Base-by-base conservation (phyloP, 1,140 invertebrate genomes). In the Drosophila watanabei region DNA sequence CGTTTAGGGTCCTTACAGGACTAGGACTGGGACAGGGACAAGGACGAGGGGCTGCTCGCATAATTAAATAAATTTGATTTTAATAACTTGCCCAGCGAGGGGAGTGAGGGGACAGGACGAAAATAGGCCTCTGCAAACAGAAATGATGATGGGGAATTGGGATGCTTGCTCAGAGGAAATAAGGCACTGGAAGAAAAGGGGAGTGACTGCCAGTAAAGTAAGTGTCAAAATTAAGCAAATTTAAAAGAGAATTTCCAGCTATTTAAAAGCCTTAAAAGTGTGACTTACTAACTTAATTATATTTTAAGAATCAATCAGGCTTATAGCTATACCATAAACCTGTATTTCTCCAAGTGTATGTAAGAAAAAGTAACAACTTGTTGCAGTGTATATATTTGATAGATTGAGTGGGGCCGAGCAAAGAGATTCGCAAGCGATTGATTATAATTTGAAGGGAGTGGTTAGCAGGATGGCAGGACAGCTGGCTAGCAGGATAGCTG, bases 21-120 rank as follows among this genome's bases (percentile, higher is more conserved):
- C 20, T 20, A 14, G 43, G 18, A 24, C 24, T 43, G 46, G 52
- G 2, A 30, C 41, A 32, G 13, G 46, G 14, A 60, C 10, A 39
- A 41, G 59, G 24, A 32, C 28, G 46, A 35, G 54, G 54, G 61
- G 63, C 61, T n/a, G 63, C 48, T 70, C 62, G 68, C 82, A 85
- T 86, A 86, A 86, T 85, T 82, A 86, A 86, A 79, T 85, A 75
- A 85, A 85, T 86, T 82, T 79, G 79, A 75, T 85, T 86, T 86
- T 85, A 85, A 85, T 86, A 86, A 82, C 78, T 78, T 81, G 65
- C 18, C 70, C 39, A 62, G 57, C 24, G 61, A 58, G 16, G 61
- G 8, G 24, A 35, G 35, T 10, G 30, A 35, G 30, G 49, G 46
- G 33, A 18, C 20, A 11, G 32, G 18, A 45, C 64, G 45, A 56